Percentiles rank a stretch among this genome's conserved stretches.
phyloP scores from a whole-genome alignment of 2,797 vertebrate species.

The Furcifer pardalis region DNA sequence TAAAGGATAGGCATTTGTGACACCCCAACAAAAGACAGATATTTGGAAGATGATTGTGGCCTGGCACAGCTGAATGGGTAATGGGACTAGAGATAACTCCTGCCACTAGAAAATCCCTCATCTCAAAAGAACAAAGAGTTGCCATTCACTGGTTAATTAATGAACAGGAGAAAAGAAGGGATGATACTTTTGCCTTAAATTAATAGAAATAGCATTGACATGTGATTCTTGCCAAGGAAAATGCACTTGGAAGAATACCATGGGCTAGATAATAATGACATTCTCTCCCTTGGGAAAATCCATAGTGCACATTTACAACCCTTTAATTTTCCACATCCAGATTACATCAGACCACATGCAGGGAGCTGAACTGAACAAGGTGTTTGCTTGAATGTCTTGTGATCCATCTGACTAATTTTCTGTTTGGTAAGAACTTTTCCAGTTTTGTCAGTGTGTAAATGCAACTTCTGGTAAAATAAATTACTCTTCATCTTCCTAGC shows the following conservation, averaged over 20 bases:
- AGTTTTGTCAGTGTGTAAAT: not conserved
- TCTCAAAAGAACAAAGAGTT: not conserved
- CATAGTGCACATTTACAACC: not conserved
- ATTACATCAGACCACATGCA: not conserved
- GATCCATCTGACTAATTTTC: not conserved
- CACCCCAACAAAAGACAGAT: not conserved
- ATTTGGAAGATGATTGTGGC: not conserved
- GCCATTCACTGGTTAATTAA: not conserved
- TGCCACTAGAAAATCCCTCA: not conserved
- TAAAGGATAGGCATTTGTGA: not conserved
- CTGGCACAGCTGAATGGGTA: too few relatives aligned
- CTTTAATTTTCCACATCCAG: not conserved
- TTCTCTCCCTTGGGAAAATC: not conserved
- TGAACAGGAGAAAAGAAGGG: not conserved
- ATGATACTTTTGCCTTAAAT: not conserved
- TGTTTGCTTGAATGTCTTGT: not conserved
- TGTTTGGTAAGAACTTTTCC: not conserved
- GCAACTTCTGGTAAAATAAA: not conserved
- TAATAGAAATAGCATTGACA: not conserved
- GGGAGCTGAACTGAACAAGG: not conserved
- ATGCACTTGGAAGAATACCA: not conserved
- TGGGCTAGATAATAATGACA: not conserved
- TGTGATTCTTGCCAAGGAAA: not conserved
- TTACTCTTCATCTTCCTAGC: not conserved
- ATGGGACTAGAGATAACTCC: not conserved